Evolutionary conservation across 2,888 invertebrate genomes (phyloP).

Genomic region (Kuschelorhynchus macadamiae): DNA sequence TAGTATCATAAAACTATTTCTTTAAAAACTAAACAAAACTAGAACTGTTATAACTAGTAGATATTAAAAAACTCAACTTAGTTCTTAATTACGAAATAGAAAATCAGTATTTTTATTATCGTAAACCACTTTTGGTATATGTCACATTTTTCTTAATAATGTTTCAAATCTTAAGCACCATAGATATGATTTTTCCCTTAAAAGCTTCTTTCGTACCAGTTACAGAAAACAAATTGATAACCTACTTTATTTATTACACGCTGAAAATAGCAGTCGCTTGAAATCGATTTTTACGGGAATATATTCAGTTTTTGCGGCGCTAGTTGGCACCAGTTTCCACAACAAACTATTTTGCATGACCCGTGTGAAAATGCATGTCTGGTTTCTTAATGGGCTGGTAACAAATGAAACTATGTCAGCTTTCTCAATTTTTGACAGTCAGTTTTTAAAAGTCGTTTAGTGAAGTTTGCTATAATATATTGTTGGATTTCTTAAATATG

Average conservation of each 20-base stretch:
- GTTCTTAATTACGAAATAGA: too few species aligned
- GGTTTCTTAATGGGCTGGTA: constrained; percentile 14
- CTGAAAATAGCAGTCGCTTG: constrained; percentile 44
- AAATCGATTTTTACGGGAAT: constrained; percentile 36
- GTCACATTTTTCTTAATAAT: too few species aligned
- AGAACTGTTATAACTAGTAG: too few species aligned
- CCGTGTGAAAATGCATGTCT: constrained; percentile 1
- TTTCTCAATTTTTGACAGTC: not conserved
- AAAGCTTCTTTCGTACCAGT: constrained; percentile 45
- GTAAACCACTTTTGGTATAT: too few species aligned
- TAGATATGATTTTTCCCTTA: constrained; percentile 18
- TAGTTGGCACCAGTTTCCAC: constrained; percentile 31
- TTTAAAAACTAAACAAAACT: too few species aligned
- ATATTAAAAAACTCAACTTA: too few species aligned
- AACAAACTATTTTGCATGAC: constrained; percentile 1
- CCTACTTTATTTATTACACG: constrained; percentile 32
- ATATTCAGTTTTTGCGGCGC: constrained; percentile 30
- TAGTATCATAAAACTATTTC: too few species aligned
- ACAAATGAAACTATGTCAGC: not conserved
- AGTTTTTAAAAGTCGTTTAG: not conserved
- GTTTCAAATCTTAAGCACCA: too few species aligned
- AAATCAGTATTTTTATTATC: too few species aligned
- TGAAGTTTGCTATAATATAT: not conserved
- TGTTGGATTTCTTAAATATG: not conserved
- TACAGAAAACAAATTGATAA: constrained; percentile 27